phyloP scores from a whole-genome alignment of 1,140 invertebrate species.

The Apis dorsata region DNA sequence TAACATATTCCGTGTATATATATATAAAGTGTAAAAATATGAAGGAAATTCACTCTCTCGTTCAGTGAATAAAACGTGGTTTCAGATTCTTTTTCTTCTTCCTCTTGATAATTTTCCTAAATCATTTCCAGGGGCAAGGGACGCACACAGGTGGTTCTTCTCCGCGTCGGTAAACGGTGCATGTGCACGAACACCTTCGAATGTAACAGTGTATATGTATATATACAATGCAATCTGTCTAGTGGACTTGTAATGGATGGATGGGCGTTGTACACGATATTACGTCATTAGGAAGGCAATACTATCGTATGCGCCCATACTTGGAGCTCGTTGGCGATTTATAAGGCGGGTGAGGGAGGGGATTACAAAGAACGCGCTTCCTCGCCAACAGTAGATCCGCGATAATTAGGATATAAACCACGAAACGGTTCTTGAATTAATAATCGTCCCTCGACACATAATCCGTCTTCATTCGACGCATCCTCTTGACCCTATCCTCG shows the following conservation, averaged over 20 bases:
- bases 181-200: conserved; percentile 38
- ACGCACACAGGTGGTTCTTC: conserved; percentile 63
- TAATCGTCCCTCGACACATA: conserved; percentile 33
- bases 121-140: conserved; percentile 31
- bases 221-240: conserved; percentile 37
- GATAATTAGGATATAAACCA: conserved; percentile 45
- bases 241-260: conserved; percentile 68
- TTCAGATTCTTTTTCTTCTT: not conserved
- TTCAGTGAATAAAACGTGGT: not conserved
- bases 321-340: not conserved
- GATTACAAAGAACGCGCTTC: conserved; percentile 20
- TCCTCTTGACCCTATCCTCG: not conserved
- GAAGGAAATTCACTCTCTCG: not conserved
- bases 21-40: no score
- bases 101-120: conserved; percentile 1
- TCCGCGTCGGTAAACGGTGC: conserved; percentile 33
- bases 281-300: conserved; percentile 61
- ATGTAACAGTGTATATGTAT: not conserved
- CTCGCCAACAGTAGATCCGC: not conserved
- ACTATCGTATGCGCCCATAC: conserved; percentile 27
- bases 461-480: conserved; percentile 35
- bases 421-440: conserved; percentile 37
- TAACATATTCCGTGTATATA: no score
- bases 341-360: not conserved
- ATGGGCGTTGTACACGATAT: conserved; percentile 63